These are phyloP conservation scores for Phyto melanocephala DNA, from an alignment of 2,888 invertebrate genomes.

Conservation along the genomic window DNA sequence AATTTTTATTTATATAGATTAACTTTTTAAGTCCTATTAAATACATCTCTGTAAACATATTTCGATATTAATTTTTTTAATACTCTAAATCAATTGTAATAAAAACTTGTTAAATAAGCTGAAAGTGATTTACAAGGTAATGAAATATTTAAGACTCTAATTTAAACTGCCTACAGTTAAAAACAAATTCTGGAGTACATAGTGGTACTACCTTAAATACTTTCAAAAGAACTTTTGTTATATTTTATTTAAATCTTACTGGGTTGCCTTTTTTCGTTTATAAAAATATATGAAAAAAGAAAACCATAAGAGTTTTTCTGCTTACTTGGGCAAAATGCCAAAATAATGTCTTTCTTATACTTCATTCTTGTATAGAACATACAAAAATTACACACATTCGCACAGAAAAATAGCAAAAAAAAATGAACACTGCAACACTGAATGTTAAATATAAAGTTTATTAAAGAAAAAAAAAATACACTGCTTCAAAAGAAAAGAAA, in stretches of 20 bases:
- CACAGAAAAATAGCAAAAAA: slow-evolving; percentile 1
- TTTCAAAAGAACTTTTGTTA: not conserved
- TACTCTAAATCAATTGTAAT: too few relatives aligned
- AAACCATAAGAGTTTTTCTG: slow-evolving; percentile 54
- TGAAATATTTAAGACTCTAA: too few relatives aligned
- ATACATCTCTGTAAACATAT: too few relatives aligned
- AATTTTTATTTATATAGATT: too few relatives aligned
- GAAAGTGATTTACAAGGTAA: too few relatives aligned
- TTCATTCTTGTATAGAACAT: slow-evolving; percentile 40
- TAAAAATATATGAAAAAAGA: not conserved
- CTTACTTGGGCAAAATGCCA: slow-evolving; percentile 65
- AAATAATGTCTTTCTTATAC: slow-evolving; percentile 59
- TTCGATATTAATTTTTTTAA: too few relatives aligned
- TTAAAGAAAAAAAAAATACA: slow-evolving; percentile 45
- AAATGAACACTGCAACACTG: slow-evolving; percentile 18
- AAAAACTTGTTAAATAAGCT: too few relatives aligned
- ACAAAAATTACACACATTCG: not conserved
- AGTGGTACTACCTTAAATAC: too few relatives aligned
- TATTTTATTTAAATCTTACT: not conserved
- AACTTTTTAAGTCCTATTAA: too few relatives aligned
- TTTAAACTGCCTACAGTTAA: too few relatives aligned
- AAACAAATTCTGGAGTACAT: too few relatives aligned
- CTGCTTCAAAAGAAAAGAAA: slow-evolving; percentile 15
- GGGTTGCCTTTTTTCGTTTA: not conserved
- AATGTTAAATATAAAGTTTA: slow-evolving; percentile 61